Percentiles rank a stretch among this genome's conserved stretches.
Conservation (phyloP, 2,113 vertebrate species). For the Pavo muticus region DNA sequence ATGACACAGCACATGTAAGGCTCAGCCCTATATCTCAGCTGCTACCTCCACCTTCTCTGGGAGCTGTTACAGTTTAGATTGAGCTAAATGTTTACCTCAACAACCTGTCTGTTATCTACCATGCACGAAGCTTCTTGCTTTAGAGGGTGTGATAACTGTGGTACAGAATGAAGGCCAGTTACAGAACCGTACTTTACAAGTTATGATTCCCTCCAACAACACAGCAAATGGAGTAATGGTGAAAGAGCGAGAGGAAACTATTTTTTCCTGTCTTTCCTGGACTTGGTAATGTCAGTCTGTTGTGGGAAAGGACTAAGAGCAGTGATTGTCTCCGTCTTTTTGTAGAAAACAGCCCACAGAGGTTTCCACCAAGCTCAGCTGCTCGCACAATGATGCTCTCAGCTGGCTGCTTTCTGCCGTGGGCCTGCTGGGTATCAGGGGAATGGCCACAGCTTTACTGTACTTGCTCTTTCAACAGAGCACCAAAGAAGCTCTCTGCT, state of each 20-base stretch:
- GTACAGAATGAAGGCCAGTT: not conserved
- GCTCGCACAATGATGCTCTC: not conserved
- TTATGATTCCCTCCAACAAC: not conserved
- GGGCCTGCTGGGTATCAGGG: not conserved
- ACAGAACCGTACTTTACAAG: not conserved
- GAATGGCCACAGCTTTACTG: rapidly evolving
- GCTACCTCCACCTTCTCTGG: not conserved
- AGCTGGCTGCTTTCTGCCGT: not conserved
- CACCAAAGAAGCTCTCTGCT: not conserved
- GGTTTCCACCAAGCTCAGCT: not conserved
- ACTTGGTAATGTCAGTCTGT: not conserved
- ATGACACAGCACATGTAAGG: not conserved
- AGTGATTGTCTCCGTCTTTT: not conserved
- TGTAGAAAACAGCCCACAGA: not conserved
- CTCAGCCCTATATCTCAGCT: not conserved
- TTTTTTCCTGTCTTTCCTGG: not conserved
- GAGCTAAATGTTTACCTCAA: not conserved
- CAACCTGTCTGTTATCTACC: not conserved
- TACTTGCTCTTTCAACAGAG: not conserved
- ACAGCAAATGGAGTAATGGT: not conserved
- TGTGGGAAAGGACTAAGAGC: not conserved
- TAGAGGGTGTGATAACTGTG: not conserved
- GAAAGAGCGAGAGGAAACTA: not conserved
- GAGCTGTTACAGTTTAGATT: not conserved
- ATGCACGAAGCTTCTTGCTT: not conserved